Evolutionary conservation across 1,140 invertebrate genomes (phyloP), one percentile per base, ranked within the genome.

Genomic region (Oreohelix idahoensis): DNA sequence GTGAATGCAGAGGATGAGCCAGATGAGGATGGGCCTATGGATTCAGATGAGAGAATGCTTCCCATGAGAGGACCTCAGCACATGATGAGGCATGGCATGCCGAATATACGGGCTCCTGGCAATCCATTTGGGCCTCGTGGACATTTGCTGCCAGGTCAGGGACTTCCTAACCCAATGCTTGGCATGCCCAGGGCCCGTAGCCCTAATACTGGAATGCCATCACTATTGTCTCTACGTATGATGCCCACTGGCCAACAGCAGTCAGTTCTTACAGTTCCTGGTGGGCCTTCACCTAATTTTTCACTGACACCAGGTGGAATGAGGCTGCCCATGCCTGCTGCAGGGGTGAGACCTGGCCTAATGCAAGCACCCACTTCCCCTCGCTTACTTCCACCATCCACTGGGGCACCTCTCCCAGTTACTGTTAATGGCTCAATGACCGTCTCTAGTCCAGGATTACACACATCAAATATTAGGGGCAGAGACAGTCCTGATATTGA

Each of bases 271-370:
- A 10, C 78, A 13, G 2, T 79, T n/a, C 49, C 49, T 35, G 49
- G 51, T 1, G 70, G 78, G 5, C 42, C 71, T 20, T 20, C 36
- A 63, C 51, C 78, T 29, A 49, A 29, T 58, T 74, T 76, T 63
- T 26, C 78, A 42, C 51, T 78, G n/a, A n/a, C 66, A 17, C 70
- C 10, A 53, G 81, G 49, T 76, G 83, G 79, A 69, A 45, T 79
- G 75, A 86, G 83, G 53, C 39, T 81, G 76, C 73, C 78, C 8
- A 20, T 53, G 75, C 23, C 75, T 53, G 81, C 74, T 79, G 70
- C 76, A n/a, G 84, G 84, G 63, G 70, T 53, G 20, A 78, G 84
- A 49, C 84, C 84, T 32, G 51, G 84, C 17, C 39, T 70, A 26
- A 73, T 83, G 53, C n/a, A 29, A 23, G 26, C 49, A 15, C 32